Evolutionary conservation across 2,888 invertebrate genomes (phyloP).

Genomic region (Drosophila incognita): DNA sequence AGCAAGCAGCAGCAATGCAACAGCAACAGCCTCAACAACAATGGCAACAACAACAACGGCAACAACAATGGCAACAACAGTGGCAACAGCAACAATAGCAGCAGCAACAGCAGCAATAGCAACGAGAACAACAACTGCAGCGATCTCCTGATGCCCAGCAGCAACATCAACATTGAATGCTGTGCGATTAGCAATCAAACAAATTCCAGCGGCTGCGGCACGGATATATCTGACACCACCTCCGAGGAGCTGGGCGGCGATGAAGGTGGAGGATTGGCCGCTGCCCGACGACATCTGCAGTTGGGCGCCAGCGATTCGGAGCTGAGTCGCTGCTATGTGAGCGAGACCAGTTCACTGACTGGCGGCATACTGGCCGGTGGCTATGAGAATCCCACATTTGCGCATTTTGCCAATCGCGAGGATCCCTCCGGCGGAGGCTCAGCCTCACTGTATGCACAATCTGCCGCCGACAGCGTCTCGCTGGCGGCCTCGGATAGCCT

Average conservation of each 20-base stretch:
- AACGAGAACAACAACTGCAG: conserved; percentile 51
- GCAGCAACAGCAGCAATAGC: conserved; percentile 53
- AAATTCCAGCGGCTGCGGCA: conserved; percentile 83
- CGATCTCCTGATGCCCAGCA: conserved; percentile 45
- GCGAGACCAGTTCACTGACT: conserved; percentile 84
- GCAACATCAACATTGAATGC: conserved; percentile 58
- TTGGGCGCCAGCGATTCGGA: conserved; percentile 84
- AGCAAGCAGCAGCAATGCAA: conserved; percentile 64
- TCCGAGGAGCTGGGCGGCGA: conserved; percentile 80
- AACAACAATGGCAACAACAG: conserved; percentile 30
- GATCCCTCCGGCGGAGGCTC: conserved; percentile 50
- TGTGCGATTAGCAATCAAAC: conserved; percentile 81
- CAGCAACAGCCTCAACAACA: conserved; percentile 42
- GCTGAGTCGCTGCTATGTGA: conserved; percentile 83
- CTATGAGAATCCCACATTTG: conserved; percentile 85
- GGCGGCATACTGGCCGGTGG: conserved; percentile 77
- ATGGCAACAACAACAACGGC: conserved; percentile 28
- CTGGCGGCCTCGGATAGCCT: conserved; percentile 60
- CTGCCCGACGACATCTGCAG: conserved; percentile 44
- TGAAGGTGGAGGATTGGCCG: conserved; percentile 49
- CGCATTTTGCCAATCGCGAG: conserved; percentile 80
- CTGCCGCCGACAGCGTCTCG: conserved; percentile 72
- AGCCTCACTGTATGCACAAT: conserved; percentile 37
- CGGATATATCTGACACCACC: conserved; percentile 82
- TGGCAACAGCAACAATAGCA: conserved; percentile 45